A percentile compares a stretch with the other conserved stretches of the same genome.
These are phyloP conservation scores for Dryas iulia DNA, from an alignment of 1,140 invertebrate genomes.

Conservation along the genomic window DNA sequence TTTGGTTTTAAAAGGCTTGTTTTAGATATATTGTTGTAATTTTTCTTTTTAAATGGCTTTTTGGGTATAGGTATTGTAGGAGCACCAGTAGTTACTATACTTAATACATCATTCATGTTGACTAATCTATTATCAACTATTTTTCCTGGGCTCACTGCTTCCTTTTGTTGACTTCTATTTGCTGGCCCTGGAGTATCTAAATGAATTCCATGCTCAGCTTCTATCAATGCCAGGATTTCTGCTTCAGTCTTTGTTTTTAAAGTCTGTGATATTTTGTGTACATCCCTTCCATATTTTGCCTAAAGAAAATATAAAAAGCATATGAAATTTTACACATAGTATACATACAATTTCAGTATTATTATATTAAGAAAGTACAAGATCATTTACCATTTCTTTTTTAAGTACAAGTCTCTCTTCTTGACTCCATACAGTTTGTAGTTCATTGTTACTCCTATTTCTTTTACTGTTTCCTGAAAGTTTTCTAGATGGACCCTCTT, in stretches of 20 bases:
- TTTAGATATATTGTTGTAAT: constrained; percentile 39
- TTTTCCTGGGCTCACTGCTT: constrained; percentile 61
- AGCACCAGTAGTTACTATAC: constrained; percentile 77
- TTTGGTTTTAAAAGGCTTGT: constrained; percentile 8
- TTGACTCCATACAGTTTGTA: constrained; percentile 73
- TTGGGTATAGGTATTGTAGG: constrained; percentile 67
- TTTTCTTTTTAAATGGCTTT: constrained; percentile 46
- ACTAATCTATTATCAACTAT: constrained; percentile 70
- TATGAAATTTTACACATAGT: too few species aligned
- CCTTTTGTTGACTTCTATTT: constrained; percentile 44
- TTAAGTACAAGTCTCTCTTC: constrained; percentile 82
- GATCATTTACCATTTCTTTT: constrained; percentile 83
- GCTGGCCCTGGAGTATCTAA: constrained; percentile 51
- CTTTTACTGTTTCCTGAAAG: constrained; percentile 49
- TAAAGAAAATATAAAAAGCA: constrained; percentile 41
- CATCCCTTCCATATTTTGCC: constrained; percentile 84
- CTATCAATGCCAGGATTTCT: constrained; percentile 81
- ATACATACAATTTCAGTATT: too few species aligned
- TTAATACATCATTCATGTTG: constrained; percentile 79
- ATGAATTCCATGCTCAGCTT: constrained; percentile 71
- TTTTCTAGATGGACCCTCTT: constrained; percentile 50
- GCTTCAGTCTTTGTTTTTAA: constrained; percentile 83
- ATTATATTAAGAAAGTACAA: too few species aligned
- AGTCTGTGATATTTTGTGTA: constrained; percentile 82
- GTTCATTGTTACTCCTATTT: constrained; percentile 32